Conservation (phyloP, 2,113 vertebrate species). For the Cavia porcellus region DNA sequence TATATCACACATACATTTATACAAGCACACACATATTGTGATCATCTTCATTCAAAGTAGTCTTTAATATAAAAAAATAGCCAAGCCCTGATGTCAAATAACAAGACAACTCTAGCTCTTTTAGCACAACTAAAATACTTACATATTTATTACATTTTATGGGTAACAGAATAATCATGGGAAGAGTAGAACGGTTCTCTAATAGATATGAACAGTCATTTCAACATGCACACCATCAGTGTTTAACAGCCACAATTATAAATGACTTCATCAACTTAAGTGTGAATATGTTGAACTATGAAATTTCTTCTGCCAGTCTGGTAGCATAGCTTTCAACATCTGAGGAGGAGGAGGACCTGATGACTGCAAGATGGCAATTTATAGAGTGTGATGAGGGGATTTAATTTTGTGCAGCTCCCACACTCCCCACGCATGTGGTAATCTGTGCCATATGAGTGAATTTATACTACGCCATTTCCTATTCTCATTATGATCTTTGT, state of each 20-base stretch:
- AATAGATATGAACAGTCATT: slow-evolving; percentile 76
- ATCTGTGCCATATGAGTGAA: slow-evolving; percentile 60
- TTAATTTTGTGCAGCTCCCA: slow-evolving; percentile 67
- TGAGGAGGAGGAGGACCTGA: slow-evolving; percentile 68
- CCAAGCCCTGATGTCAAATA: neutral
- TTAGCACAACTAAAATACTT: slow-evolving; percentile 50
- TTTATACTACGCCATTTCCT: slow-evolving; percentile 55
- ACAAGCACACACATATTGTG: neutral
- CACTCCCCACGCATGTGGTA: slow-evolving; percentile 32
- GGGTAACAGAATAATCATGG: slow-evolving; percentile 62
- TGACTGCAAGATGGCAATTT: slow-evolving; percentile 69
- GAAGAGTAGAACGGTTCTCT: slow-evolving; percentile 54
- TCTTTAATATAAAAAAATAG: slow-evolving; percentile 46
- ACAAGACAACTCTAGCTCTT: slow-evolving; percentile 43
- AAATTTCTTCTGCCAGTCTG: slow-evolving; percentile 75
- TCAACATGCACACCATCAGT: slow-evolving; percentile 71
- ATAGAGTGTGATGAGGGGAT: slow-evolving; percentile 44
- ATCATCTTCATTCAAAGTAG: neutral
- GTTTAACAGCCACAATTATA: slow-evolving; percentile 79
- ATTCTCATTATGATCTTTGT: slow-evolving; percentile 60
- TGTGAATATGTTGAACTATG: slow-evolving; percentile 66
- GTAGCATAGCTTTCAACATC: slow-evolving; percentile 62
- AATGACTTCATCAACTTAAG: slow-evolving; percentile 77
- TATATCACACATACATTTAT: neutral
- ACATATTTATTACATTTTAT: slow-evolving; percentile 9